Conservation (phyloP, 2,113 vertebrate species). For the Taurulus bubalis region DNA sequence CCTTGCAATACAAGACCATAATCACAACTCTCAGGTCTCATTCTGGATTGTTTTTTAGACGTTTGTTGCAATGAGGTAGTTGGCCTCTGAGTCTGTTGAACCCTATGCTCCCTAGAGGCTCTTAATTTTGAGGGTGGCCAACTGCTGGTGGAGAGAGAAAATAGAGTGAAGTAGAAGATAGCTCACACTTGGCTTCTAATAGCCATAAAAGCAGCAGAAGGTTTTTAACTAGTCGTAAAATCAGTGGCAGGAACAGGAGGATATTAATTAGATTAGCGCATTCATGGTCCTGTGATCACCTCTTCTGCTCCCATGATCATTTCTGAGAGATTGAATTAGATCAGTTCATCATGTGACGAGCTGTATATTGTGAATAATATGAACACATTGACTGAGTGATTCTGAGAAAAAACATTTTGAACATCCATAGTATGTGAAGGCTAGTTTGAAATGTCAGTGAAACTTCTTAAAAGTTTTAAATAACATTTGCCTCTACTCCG, state of each 20-base stretch:
- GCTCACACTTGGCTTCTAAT: constrained; percentile 78
- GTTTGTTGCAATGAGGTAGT: constrained; percentile 43
- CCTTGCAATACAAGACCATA: constrained; percentile 51
- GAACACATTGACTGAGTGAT: constrained; percentile 23
- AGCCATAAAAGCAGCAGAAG: constrained; percentile 84
- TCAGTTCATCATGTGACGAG: constrained; percentile 66
- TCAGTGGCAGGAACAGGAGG: constrained; percentile 76
- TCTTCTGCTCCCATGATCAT: constrained; percentile 80
- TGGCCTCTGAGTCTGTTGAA: constrained; percentile 54
- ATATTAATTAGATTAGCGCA: constrained; percentile 83
- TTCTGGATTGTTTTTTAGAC: constrained; percentile 49
- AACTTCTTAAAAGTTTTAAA: constrained; percentile 8
- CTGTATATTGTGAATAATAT: constrained; percentile 44
- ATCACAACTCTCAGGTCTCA: constrained; percentile 54
- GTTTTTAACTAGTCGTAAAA: constrained; percentile 85
- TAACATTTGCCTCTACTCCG: background rate
- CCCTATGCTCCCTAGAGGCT: constrained; percentile 48
- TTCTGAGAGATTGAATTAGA: constrained; percentile 74
- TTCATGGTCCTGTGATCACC: constrained; percentile 80
- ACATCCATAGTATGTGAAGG: background rate
- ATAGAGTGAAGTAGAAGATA: constrained; percentile 69
- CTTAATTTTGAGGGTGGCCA: constrained; percentile 72
- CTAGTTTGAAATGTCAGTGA: background rate
- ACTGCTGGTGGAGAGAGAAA: constrained; percentile 61
- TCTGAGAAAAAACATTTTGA: constrained; percentile 37